A percentile compares a stretch with the other conserved stretches of the same genome.
phyloP scores from a whole-genome alignment of 2,113 vertebrate species.

The Phalacrocorax aristotelis region DNA sequence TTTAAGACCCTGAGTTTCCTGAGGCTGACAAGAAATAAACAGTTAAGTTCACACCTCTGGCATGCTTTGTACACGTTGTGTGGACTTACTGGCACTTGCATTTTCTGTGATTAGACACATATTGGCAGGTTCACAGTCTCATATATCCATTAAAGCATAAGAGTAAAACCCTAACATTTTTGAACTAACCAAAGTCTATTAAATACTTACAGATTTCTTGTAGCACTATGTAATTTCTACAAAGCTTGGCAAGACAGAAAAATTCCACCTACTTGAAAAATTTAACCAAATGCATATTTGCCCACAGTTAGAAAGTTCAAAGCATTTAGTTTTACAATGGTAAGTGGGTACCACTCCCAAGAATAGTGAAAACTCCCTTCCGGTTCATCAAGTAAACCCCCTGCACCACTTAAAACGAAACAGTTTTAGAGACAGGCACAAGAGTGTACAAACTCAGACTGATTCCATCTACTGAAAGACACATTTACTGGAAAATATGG shows the following conservation, averaged over 20 bases:
- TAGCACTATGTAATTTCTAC: background rate
- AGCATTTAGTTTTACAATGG: background rate
- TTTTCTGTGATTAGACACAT: background rate
- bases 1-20: background rate
- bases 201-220: background rate
- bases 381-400: background rate
- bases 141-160: background rate
- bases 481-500: background rate
- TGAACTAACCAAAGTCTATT: background rate
- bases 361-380: background rate
- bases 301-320: background rate
- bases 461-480: background rate
- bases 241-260: background rate
- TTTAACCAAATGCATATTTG: background rate
- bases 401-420: background rate
- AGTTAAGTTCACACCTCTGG: background rate
- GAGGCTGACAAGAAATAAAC: background rate
- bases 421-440: background rate
- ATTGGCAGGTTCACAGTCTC: background rate
- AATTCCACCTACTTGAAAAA: background rate
- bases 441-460: background rate
- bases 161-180: background rate
- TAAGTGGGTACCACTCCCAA: background rate
- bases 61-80: background rate
- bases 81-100: background rate